Base-by-base conservation (phyloP, 2,888 invertebrate species). In the Clivina fossor region DNA sequence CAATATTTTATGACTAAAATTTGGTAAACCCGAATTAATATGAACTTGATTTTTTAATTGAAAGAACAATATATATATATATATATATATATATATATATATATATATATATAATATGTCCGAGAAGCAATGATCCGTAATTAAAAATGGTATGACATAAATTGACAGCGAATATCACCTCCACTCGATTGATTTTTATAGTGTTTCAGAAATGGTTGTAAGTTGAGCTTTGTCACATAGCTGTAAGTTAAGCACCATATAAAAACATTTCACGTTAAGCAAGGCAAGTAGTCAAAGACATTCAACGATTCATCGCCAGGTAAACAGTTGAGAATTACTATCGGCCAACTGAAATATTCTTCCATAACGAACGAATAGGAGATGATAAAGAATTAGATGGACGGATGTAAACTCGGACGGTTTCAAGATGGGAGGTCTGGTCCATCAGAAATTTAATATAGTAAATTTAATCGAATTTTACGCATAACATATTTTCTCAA, bases 381-480 rank as follows among this genome's bases (percentile, higher is more conserved):
- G 30, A 55, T 46, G 13, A 43, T 37, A 30, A 40, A 35, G 38
- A 57, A 40, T 58, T 55, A 56, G 44, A 40, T 61, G 65, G 60
- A 16, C 56, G 22, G 60, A 51, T 63, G 56, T 38, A 50, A 59
- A 56, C 62, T 63, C 63, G 63, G 63, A 64, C 65, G 59, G 63
- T 64, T 64, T 65, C 69, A 59, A 65, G 66, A 61, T 68, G 63
- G 71, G 71, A 71, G 73, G 72, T 72, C 72, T 68, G 59, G 58
- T 64, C 60, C 62, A 66, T 71, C 71, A 71, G 71, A 68, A 71
- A 72, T 66, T 66, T 61, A 69, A 72, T 70, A 71, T 58, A 57
- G 63, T 67, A 68, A 65, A 65, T 68, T 69, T 71, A 70, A 72
- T 71, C 71, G 69, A 72, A 71, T 72, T 72, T 71, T 67, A 72